These are phyloP conservation scores for Lasioglossum albipes DNA, from an alignment of 1,140 invertebrate species.

Conservation along the genomic window DNA sequence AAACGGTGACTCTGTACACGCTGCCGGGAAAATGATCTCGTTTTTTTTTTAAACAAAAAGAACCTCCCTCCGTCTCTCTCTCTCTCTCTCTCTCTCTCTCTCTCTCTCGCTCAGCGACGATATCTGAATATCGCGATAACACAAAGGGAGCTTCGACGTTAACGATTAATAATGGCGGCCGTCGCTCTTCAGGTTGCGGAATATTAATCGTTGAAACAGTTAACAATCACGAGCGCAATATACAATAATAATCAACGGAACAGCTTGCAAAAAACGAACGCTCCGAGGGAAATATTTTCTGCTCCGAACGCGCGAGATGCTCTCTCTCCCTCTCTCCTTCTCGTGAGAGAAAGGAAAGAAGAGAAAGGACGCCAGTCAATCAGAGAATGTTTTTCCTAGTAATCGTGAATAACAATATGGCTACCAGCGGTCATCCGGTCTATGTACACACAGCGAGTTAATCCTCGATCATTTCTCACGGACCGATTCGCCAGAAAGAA, in stretches of 20 bases:
- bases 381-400: constrained; percentile 19
- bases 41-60: too few species aligned
- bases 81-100: too few species aligned
- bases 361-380: constrained; percentile 38
- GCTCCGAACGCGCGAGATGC: not conserved
- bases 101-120: too few species aligned
- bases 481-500: not conserved
- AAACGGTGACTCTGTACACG: constrained; percentile 69
- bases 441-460: constrained; percentile 41
- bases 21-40: constrained; percentile 39
- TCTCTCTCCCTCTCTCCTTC: too few species aligned
- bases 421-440: constrained; percentile 38
- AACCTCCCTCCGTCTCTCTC: too few species aligned
- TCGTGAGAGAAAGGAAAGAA: constrained; percentile 48
- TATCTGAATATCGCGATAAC: constrained; percentile 27
- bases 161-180: not conserved
- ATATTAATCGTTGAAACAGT: too few species aligned
- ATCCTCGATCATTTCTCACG: not conserved
- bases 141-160: constrained; percentile 38
- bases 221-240: too few species aligned
- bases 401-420: constrained; percentile 44
- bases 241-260: too few species aligned
- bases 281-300: not conserved
- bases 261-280: too few species aligned
- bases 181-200: not conserved